Base-by-base conservation (phyloP, 2,888 invertebrate genomes). In the Rhingia campestris region DNA sequence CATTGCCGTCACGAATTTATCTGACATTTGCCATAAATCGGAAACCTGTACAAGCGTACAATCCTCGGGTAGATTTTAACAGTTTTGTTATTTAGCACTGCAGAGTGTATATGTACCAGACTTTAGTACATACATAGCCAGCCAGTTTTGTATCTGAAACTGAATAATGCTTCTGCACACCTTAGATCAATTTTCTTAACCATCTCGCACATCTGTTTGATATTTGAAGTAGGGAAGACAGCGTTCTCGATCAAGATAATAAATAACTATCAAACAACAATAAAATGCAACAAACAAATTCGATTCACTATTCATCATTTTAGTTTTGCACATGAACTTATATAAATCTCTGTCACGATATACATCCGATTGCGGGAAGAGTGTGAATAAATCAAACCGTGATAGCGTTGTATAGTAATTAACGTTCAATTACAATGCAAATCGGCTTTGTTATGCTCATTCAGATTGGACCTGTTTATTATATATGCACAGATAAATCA, bases 351-450 rank as follows among this genome's bases (percentile, higher is more conserved):
- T n/a, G 14, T 30, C 41, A 9, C 33, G 7, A 10, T 22, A 22
- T 41, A 37, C 30, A 14, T 41, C n/a, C 41, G 35, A 39, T 33
- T 51, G 53, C 22, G 37, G 37, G 45, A 43, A 35, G 43, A 53
- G 51, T 64, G 69, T 59, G 73, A 73, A 79, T 84, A 84, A 84
- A 84, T 84, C 69, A 84, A 84, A 74, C 41, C 43, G 32, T 54
- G 45, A 69, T 63, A 61, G 47, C 37, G 22, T 47, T 49, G 54
- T 61, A 54, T 53, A 74, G 79, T 39, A 84, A 84, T 84, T 84
- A 79, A 74, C 64, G 82, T 79, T 79, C 79, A 74, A 79, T 84
- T 84, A 79, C 69, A 84, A 84, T 84, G 82, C 79, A 79, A 84
- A 84, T 84, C 64, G 59, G 47, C 35, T 81, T 69, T 61, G 81